phyloP scores from a whole-genome alignment of 2,888 invertebrate species.

The Mystacides longicornis region DNA sequence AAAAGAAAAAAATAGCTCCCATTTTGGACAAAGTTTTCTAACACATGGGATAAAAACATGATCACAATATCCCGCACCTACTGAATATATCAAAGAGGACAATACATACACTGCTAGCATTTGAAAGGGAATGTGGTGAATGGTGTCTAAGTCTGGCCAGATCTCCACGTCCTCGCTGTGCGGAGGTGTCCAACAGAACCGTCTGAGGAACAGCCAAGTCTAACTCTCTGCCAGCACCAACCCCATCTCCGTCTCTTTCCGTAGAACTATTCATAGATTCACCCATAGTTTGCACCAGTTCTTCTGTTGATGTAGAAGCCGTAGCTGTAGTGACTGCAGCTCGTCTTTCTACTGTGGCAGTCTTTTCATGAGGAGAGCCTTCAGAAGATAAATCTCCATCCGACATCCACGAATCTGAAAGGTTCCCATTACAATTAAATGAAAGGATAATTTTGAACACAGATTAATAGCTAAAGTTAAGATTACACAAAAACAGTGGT shows the following conservation, averaged over 20 bases:
- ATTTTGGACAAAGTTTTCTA: no score
- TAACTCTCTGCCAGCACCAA: slow-evolving; percentile 33
- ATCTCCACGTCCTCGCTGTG: slow-evolving; percentile 66
- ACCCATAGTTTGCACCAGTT: not conserved
- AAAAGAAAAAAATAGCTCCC: no score
- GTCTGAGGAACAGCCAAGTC: slow-evolving; percentile 84
- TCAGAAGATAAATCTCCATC: slow-evolving; percentile 78
- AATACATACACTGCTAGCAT: slow-evolving; percentile 56
- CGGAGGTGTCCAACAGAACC: slow-evolving; percentile 79
- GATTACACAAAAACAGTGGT: not conserved
- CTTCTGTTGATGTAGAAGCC: slow-evolving; percentile 2
- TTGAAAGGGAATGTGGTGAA: slow-evolving; percentile 37
- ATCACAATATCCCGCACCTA: no score
- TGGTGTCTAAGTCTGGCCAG: slow-evolving; percentile 60
- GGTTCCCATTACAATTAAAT: no score
- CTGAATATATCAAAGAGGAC: slow-evolving; percentile 5
- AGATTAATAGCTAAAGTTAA: not conserved
- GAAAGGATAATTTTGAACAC: no score
- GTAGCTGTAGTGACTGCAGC: slow-evolving; percentile 17
- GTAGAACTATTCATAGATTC: slow-evolving; percentile 33
- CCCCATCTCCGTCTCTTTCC: slow-evolving; percentile 15
- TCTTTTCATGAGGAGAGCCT: slow-evolving; percentile 69
- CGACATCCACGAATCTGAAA: slow-evolving; percentile 65
- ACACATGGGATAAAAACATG: no score
- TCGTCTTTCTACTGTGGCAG: slow-evolving; percentile 34